phyloP scores from a whole-genome alignment of 2,113 vertebrate species.

The Leuciscus idus region DNA sequence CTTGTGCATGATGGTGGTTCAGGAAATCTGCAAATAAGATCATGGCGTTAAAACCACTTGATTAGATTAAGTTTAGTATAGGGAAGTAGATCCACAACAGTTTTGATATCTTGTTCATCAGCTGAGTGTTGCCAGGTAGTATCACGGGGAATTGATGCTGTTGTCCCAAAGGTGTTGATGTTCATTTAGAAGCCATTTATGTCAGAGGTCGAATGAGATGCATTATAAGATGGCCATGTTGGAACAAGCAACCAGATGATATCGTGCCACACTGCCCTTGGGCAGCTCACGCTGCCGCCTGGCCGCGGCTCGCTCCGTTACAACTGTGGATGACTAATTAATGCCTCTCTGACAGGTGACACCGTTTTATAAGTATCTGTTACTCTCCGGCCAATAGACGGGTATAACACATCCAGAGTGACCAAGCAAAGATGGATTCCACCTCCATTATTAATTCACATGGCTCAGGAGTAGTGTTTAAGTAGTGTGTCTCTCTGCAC shows the following conservation, averaged over 20 bases:
- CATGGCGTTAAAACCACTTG: background rate
- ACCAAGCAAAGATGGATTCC: slow-evolving; percentile 45
- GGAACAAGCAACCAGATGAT: slow-evolving; percentile 19
- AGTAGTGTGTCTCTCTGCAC: slow-evolving; percentile 44
- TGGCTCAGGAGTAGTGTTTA: slow-evolving; percentile 46
- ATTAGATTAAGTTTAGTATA: background rate
- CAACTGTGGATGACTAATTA: slow-evolving; percentile 42
- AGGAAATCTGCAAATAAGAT: no score
- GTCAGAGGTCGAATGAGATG: background rate
- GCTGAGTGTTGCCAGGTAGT: background rate
- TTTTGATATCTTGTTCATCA: background rate
- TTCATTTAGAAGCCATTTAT: background rate
- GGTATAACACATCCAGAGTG: slow-evolving; percentile 20
- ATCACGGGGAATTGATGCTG: background rate
- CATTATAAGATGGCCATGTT: slow-evolving; percentile 11
- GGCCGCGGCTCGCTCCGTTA: slow-evolving; percentile 19
- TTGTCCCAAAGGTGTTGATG: background rate
- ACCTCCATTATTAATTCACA: slow-evolving; percentile 35
- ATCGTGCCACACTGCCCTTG: slow-evolving; percentile 10
- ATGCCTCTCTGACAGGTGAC: slow-evolving; percentile 40
- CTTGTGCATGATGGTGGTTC: no score
- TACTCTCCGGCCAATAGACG: slow-evolving; percentile 17
- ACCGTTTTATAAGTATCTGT: slow-evolving; percentile 49
- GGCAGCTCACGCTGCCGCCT: background rate
- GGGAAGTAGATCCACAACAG: background rate